phyloP scores from a whole-genome alignment of 2,797 vertebrate genomes.

The Lutjanus campechanus region DNA sequence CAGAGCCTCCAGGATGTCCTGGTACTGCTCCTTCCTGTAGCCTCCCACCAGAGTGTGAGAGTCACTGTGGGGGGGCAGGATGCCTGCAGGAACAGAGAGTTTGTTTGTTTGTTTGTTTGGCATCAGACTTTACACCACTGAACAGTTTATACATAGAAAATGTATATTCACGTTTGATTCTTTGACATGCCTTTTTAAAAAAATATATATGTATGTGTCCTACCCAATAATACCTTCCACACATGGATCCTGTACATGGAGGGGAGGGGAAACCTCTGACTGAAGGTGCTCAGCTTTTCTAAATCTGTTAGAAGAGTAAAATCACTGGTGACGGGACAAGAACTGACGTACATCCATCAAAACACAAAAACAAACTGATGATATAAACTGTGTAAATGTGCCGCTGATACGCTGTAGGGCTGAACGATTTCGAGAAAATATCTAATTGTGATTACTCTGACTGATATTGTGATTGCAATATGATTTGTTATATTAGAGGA shows the following conservation, averaged over 20 bases:
- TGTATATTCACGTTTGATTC: not conserved
- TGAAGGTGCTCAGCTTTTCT: slow-evolving; percentile 97
- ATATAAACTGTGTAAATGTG: not conserved
- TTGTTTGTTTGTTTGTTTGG: not conserved
- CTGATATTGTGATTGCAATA: no score
- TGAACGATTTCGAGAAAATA: no score
- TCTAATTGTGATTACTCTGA: no score
- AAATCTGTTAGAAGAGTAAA: slow-evolving; percentile 86
- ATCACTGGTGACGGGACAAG: not conserved
- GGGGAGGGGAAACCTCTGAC: slow-evolving; percentile 97
- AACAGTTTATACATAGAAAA: not conserved
- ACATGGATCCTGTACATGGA: slow-evolving; percentile 97
- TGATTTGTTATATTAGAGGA: no score
- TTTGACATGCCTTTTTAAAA: not conserved
- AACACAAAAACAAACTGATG: not conserved
- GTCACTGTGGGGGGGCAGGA: slow-evolving; percentile 94
- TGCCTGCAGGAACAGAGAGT: slow-evolving; percentile 81
- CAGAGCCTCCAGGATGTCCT: slow-evolving; percentile 91
- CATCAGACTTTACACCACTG: no score
- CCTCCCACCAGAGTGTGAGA: slow-evolving; percentile 91
- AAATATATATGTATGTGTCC: slow-evolving; percentile 43
- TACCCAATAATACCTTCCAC: slow-evolving; percentile 98
- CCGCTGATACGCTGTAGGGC: not conserved
- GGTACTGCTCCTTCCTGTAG: slow-evolving; percentile 92
- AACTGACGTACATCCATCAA: not conserved